Evolutionary conservation across 2,113 vertebrate genomes (phyloP), one percentile per base, ranked within the genome.

Genomic region (Ceyx melanurus): DNA sequence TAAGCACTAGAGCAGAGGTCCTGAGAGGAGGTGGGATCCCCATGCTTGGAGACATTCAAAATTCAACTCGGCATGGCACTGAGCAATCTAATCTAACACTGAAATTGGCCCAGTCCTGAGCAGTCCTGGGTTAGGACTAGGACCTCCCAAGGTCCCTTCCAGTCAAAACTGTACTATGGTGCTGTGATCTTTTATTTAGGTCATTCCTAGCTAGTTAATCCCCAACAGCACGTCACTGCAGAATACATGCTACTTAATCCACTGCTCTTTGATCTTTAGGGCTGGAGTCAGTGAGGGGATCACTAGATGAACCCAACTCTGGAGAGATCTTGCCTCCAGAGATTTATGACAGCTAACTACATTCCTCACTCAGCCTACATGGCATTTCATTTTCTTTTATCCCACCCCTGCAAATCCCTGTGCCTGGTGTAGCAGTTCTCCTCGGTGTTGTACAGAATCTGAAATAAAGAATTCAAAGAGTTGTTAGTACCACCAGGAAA

Each of bases 331-430:
- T 87, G 56, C 85, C 94, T 91, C 72, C 56, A 77, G 87, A 91
- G 78, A 82, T 91, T 92, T 87, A 89, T 58, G 84, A 79, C 61
- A 84, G 61, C 53, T 86, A 90, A 86, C 81, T 82, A 61, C 58
- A 76, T 85, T 92, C 74, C 60, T 90, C 4, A 4, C 58, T 82
- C 89, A 85, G 58, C 20, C 78, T 86, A 77, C 58, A 37, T 26
- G 31, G 35, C 64, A 82, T 80, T 92, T 91, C 76, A 61, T 91
- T 89, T 89, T 85, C 89, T 96, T 94, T 91, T 80, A 92, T 96
- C 79, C 68, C 79, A 21, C 14, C 7, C 10, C 2, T 11, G 7
- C 40, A 80, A 86, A 76, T 94, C 85, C 66, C 82, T 82, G 29
- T 58, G n/a, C 71, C 85, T 72, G 56, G 19, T 6, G 23, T 45